phyloP scores from a whole-genome alignment of 2,113 vertebrate species.

The Alaudala cheleensis region DNA sequence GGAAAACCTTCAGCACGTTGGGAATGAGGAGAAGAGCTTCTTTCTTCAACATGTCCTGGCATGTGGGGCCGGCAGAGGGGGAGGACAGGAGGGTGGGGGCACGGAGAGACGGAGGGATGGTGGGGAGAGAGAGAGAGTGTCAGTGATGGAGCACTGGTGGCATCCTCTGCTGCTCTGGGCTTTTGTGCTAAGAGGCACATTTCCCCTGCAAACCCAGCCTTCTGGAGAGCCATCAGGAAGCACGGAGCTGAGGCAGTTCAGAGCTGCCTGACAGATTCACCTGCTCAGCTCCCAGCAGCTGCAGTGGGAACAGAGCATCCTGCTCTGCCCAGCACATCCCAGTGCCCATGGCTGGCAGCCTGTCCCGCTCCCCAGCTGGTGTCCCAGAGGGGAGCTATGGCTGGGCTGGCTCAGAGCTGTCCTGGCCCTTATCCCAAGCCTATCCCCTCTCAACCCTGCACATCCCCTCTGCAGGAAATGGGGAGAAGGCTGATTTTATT shows the following conservation, averaged over 20 bases:
- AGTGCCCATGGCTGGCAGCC: background rate
- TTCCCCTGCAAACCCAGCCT: background rate
- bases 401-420: background rate
- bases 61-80: background rate
- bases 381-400: background rate
- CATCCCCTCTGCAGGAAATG: background rate
- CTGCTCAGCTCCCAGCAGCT: background rate
- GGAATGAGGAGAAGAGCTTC: slow-evolving; percentile 96
- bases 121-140: background rate
- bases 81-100: background rate
- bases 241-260: background rate
- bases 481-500: slow-evolving; percentile 31
- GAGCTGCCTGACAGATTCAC: background rate
- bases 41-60: slow-evolving; percentile 97
- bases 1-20: slow-evolving; percentile 97
- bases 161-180: background rate
- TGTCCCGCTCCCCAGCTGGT: background rate
- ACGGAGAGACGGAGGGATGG: background rate
- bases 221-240: background rate
- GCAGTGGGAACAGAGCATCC: background rate
- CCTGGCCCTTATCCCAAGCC: background rate
- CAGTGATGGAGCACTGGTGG: background rate
- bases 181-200: background rate
- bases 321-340: background rate
- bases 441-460: background rate